These are phyloP conservation scores for Eilema caniola DNA, from an alignment of 2,888 invertebrate genomes.

Conservation along the genomic window DNA sequence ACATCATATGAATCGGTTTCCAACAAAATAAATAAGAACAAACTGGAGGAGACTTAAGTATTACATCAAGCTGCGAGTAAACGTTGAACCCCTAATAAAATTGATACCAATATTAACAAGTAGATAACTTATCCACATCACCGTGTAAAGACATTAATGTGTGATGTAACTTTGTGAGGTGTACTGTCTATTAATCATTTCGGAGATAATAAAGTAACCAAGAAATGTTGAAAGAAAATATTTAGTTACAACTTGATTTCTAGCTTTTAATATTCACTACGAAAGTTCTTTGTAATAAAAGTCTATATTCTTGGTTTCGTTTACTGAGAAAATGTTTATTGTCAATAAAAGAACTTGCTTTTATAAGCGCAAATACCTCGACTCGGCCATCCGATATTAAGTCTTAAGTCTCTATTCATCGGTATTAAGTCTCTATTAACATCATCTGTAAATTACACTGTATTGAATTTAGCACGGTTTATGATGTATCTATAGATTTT, in stretches of 20 bases:
- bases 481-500: not conserved
- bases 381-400: not conserved
- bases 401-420: too few species aligned
- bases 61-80: conserved; percentile 13
- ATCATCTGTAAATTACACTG: not conserved
- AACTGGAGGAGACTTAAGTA: conserved; percentile 1
- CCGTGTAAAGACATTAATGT: conserved; percentile 71
- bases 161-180: conserved; percentile 64
- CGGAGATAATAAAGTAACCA: conserved; percentile 65
- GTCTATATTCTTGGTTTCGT: not conserved
- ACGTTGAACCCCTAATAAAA: conserved; percentile 33
- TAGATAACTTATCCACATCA: conserved; percentile 62
- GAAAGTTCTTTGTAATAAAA: not conserved
- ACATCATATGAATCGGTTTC: not conserved
- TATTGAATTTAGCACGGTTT: not conserved
- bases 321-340: not conserved
- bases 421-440: not conserved
- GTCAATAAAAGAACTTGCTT: not conserved
- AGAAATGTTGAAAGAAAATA: conserved; percentile 50
- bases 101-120: conserved; percentile 47
- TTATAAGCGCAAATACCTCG: not conserved
- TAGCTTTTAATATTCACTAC: conserved; percentile 15
- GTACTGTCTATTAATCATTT: conserved; percentile 75
- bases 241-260: conserved; percentile 41
- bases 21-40: not conserved